These are phyloP conservation scores for Propithecus deckenii DNA, from an alignment of 2,797 vertebrate species.

Conservation along the genomic window DNA sequence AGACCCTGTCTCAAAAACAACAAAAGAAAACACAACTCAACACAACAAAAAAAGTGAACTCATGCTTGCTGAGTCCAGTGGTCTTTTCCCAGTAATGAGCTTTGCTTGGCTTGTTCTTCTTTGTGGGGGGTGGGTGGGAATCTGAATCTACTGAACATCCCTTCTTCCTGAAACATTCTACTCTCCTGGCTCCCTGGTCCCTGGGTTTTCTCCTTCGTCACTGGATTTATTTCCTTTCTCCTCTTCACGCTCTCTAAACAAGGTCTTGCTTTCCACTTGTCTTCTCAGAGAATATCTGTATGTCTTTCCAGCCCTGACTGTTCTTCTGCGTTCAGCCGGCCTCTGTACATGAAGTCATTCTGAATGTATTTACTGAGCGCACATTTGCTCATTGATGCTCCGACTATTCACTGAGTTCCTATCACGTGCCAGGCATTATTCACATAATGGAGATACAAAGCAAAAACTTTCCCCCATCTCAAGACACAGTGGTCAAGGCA, in stretches of 20 bases:
- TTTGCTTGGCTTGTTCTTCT: not conserved
- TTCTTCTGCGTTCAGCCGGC: not conserved
- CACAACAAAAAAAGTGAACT: not conserved
- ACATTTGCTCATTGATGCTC: not conserved
- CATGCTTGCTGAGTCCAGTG: not conserved
- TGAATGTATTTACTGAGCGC: not conserved
- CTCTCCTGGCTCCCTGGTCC: not conserved
- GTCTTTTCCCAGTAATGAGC: not conserved
- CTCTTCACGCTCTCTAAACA: not conserved
- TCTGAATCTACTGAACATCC: not conserved
- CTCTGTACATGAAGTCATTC: not conserved
- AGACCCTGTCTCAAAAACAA: not conserved
- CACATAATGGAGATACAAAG: not conserved
- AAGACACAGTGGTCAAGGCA: not conserved
- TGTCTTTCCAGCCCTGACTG: not conserved
- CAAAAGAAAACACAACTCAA: not conserved
- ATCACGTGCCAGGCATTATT: not conserved
- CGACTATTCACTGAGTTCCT: not conserved
- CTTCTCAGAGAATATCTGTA: not conserved
- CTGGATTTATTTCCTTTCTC: not conserved
- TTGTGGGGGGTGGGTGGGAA: accelerated
- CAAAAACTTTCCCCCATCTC: not conserved
- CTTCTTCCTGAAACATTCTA: not conserved
- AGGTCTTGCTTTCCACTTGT: not conserved
- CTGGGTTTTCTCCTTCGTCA: not conserved